phyloP scores from a whole-genome alignment of 2,113 vertebrate genomes.

The Tringa solitaria region DNA sequence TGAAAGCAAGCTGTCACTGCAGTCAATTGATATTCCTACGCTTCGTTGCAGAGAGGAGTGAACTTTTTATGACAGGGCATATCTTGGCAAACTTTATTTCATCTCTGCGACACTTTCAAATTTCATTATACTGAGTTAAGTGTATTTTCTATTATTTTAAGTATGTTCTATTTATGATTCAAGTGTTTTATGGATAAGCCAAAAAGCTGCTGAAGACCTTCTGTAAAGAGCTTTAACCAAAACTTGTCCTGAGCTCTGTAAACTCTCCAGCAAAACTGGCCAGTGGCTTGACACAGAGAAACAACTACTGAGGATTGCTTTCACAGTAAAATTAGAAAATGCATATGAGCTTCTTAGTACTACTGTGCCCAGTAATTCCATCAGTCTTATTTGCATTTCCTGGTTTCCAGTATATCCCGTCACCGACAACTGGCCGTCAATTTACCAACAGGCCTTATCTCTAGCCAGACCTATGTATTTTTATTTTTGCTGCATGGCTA shows the following conservation, averaged over 20 bases:
- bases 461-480: background rate
- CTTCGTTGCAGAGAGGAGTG: slow-evolving; percentile 68
- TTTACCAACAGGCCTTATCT: background rate
- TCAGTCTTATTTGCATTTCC: background rate
- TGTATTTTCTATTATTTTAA: slow-evolving; percentile 74
- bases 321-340: slow-evolving; percentile 26
- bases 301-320: background rate
- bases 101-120: slow-evolving; percentile 47
- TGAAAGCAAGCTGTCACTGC: slow-evolving; percentile 91
- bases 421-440: background rate
- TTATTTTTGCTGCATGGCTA: background rate
- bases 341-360: background rate
- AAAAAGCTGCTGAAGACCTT: slow-evolving; percentile 33
- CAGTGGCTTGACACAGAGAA: background rate
- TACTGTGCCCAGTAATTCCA: background rate
- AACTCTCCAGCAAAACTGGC: background rate
- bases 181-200: slow-evolving; percentile 30
- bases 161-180: slow-evolving; percentile 31
- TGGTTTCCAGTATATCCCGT: background rate
- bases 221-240: background rate
- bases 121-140: slow-evolving; percentile 61
- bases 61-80: slow-evolving; percentile 72
- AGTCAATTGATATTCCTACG: slow-evolving; percentile 86
- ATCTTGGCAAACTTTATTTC: slow-evolving; percentile 77
- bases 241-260: slow-evolving; percentile 33